Evolutionary conservation across 2,113 vertebrate species (phyloP).

Genomic region (Aegithalos caudatus): DNA sequence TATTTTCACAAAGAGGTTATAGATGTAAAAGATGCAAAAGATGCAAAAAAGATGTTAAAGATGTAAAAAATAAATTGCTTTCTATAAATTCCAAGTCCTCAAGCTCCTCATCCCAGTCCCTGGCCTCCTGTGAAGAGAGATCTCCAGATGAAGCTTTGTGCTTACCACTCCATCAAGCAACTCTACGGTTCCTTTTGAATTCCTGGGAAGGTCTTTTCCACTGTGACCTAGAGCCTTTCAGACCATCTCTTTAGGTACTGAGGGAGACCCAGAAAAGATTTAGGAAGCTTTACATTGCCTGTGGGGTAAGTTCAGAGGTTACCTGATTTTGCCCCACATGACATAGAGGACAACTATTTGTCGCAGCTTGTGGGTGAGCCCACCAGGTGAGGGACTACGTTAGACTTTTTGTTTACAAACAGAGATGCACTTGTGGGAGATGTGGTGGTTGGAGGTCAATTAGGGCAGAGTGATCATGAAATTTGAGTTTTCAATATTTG

Average conservation of each 20-base stretch:
- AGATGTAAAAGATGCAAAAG: too few species aligned
- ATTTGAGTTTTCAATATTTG: too few species aligned
- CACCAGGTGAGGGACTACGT: too few species aligned
- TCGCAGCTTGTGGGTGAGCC: too few species aligned
- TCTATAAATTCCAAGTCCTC: not conserved
- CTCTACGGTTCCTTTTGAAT: not conserved
- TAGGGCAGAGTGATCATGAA: too few species aligned
- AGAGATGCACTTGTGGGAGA: too few species aligned
- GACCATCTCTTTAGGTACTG: not conserved
- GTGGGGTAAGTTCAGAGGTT: not conserved
- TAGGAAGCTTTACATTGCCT: not conserved
- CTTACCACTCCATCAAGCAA: not conserved
- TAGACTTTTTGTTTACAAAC: too few species aligned
- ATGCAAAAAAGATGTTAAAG: too few species aligned
- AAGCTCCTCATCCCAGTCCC: not conserved
- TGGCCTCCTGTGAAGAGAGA: not conserved
- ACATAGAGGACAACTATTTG: too few species aligned
- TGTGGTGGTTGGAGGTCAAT: too few species aligned
- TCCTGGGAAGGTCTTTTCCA: not conserved
- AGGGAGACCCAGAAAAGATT: not conserved
- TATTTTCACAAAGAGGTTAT: not conserved
- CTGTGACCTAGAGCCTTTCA: not conserved
- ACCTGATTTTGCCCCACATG: fast-evolving
- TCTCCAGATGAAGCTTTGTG: not conserved
- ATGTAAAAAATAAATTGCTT: not conserved